A percentile compares a stretch with the other conserved stretches of the same genome.
Conservation (phyloP, 2,797 vertebrate genomes). For the Pipistrellus pipistrellus region DNA sequence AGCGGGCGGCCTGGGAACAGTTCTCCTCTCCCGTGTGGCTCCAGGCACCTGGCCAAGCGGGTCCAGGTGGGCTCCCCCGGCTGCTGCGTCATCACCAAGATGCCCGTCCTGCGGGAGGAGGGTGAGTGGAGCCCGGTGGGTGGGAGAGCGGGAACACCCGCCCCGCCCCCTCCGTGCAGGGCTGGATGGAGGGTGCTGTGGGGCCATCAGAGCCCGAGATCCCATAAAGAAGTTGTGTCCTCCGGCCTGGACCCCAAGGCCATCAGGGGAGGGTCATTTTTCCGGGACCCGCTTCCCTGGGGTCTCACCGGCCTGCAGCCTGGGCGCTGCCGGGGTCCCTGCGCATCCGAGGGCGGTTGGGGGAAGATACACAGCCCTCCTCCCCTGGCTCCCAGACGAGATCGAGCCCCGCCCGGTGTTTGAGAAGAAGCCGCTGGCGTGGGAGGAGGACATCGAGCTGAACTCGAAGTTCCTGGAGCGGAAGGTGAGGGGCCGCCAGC, state of each 20-base stretch:
- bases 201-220: neutral
- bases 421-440: conserved; percentile 90
- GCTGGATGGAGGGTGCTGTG: neutral
- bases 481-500: conserved; percentile 90
- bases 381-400: conserved; percentile 74
- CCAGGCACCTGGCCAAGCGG: conserved; percentile 92
- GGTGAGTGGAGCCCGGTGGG: conserved; percentile 86
- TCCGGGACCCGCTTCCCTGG: neutral
- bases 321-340: neutral
- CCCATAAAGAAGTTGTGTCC: neutral
- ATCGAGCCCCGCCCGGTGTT: conserved; percentile 66
- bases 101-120: conserved; percentile 87
- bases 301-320: neutral
- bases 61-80: conserved; percentile 92
- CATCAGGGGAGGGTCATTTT: neutral
- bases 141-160: neutral
- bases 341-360: neutral
- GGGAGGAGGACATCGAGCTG: conserved; percentile 94
- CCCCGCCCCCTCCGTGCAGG: neutral
- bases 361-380: neutral
- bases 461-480: conserved; percentile 92
- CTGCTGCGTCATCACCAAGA: conserved; percentile 88
- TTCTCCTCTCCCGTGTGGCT: neutral
- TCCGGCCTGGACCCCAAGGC: neutral
- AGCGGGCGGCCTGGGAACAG: neutral